phyloP scores from a whole-genome alignment of 1,140 invertebrate genomes.

The Zaprionus capensis region DNA sequence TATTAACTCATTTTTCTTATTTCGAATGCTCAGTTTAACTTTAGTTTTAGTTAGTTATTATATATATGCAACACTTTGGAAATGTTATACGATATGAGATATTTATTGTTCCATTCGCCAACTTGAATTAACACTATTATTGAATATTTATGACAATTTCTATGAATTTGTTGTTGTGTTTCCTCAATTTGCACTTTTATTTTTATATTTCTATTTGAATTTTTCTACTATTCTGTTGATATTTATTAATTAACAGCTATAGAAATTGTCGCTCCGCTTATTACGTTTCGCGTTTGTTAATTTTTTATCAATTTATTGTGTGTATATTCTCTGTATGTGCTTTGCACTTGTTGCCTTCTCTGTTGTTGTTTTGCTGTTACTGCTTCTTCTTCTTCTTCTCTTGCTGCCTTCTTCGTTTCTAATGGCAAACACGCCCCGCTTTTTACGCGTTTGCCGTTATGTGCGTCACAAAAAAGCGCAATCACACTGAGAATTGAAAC shows the following conservation, averaged over 20 bases:
- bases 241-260: slow-evolving; percentile 38
- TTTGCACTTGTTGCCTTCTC: slow-evolving; percentile 31
- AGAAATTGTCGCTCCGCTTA: slow-evolving; percentile 11
- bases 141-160: slow-evolving; percentile 17
- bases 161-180: slow-evolving; percentile 20
- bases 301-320: slow-evolving; percentile 24
- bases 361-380: slow-evolving; percentile 29
- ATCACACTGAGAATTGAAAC: slow-evolving; percentile 27
- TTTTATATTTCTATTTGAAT: slow-evolving; percentile 3
- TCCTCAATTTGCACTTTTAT: slow-evolving; percentile 45
- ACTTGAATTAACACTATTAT: slow-evolving; percentile 23
- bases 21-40: background rate
- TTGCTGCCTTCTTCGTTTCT: slow-evolving; percentile 26
- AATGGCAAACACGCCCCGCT: slow-evolving; percentile 66
- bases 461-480: slow-evolving; percentile 66
- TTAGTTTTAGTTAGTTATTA: slow-evolving; percentile 3
- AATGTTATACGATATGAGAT: background rate
- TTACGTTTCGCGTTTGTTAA: slow-evolving; percentile 17
- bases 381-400: background rate
- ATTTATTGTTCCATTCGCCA: background rate
- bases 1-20: background rate
- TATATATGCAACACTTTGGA: background rate
- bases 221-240: slow-evolving; percentile 35
- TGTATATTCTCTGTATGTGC: background rate
- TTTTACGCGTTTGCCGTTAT: slow-evolving; percentile 52